phyloP scores from a whole-genome alignment of 2,888 invertebrate species.

The Nymphalis c-album region DNA sequence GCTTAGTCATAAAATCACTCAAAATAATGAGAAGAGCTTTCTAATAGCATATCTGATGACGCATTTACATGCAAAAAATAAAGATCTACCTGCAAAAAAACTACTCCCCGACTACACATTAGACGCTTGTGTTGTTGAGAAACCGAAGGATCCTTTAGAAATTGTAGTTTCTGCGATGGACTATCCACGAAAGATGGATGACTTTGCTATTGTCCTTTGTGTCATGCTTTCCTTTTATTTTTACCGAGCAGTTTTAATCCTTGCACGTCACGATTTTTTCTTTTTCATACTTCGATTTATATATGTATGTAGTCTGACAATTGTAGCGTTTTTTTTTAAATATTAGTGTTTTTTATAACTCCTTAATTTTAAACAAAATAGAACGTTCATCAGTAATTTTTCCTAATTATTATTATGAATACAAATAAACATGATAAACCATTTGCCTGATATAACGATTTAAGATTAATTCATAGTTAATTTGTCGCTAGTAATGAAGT shows the following conservation, averaged over 20 bases:
- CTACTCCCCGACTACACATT: neutral
- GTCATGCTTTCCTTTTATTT: neutral
- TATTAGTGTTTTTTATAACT: too few species aligned
- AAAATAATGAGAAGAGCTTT: too few species aligned
- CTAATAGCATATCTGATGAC: neutral
- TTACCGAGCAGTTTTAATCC: neutral
- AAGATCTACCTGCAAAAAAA: neutral
- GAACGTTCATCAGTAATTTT: too few species aligned
- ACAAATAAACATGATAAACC: too few species aligned
- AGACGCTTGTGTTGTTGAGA: neutral
- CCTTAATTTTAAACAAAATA: too few species aligned
- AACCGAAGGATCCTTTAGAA: neutral
- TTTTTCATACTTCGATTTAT: neutral
- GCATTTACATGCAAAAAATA: neutral
- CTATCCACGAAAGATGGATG: neutral
- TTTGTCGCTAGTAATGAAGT: neutral
- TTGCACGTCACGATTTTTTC: neutral
- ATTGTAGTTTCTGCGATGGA: neutral
- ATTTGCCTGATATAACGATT: too few species aligned
- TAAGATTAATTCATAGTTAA: too few species aligned
- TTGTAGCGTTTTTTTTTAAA: too few species aligned
- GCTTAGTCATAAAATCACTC: too few species aligned
- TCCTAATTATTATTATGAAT: too few species aligned
- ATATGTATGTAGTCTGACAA: too few species aligned
- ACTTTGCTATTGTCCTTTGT: conserved; percentile 1